Percentiles rank a stretch among this genome's conserved stretches.
Conservation (phyloP, 2,113 vertebrate species). For the Anas platyrhynchos region DNA sequence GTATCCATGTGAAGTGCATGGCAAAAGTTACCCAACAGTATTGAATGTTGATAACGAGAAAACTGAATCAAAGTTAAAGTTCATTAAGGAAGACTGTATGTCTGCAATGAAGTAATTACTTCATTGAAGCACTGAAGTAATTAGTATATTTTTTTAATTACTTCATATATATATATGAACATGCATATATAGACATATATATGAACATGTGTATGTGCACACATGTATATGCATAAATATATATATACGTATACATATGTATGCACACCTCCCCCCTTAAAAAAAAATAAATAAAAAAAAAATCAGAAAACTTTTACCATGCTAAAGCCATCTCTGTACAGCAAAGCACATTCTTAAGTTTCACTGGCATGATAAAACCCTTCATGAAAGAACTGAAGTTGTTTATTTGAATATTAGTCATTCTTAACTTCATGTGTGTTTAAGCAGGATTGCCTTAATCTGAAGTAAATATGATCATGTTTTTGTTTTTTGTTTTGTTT, state of each 20-base stretch:
- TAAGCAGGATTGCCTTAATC: not conserved
- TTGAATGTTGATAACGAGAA: not conserved
- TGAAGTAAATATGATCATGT: not conserved
- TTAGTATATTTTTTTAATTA: too few relatives aligned
- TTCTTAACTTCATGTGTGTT: not conserved
- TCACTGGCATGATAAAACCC: not conserved
- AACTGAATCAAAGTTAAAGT: not conserved
- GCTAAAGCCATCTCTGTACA: not conserved
- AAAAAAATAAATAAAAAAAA: not conserved
- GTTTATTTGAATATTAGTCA: not conserved
- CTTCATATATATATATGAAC: too few relatives aligned
- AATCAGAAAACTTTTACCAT: not conserved
- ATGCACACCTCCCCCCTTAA: rapidly evolving
- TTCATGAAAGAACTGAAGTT: not conserved
- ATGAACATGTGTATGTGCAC: too few relatives aligned
- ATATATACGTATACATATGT: not conserved
- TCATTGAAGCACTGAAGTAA: too few relatives aligned
- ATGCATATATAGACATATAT: too few relatives aligned
- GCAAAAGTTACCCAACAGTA: not conserved
- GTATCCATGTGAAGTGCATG: not conserved
- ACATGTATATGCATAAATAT: not conserved
- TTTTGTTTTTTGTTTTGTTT: not conserved
- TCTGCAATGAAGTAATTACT: not conserved
- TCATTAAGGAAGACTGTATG: not conserved
- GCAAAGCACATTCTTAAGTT: not conserved